A percentile compares a stretch with the other conserved stretches of the same genome.
Conservation (phyloP, 2,113 vertebrate genomes). For the Asarcornis scutulata region DNA sequence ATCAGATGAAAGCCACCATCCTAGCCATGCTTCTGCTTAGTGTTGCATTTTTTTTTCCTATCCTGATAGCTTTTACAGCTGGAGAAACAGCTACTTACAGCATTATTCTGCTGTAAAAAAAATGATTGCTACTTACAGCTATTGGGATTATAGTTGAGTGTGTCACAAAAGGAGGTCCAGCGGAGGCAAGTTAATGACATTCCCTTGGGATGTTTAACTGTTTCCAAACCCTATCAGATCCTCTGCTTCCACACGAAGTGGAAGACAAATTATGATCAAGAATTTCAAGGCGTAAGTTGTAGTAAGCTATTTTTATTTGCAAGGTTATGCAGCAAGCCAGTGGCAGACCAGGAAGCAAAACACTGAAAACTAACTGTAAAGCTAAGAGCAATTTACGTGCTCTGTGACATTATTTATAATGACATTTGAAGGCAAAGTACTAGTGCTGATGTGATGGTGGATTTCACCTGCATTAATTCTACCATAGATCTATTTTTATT, state of each 20-base stretch:
- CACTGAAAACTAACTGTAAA: background rate
- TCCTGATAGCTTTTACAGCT: constrained; percentile 65
- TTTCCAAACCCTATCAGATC: background rate
- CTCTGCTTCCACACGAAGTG: background rate
- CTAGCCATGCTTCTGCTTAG: constrained; percentile 41
- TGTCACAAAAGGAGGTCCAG: background rate
- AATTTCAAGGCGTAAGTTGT: background rate
- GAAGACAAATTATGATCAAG: background rate
- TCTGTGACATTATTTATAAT: background rate
- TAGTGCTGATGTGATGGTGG: background rate
- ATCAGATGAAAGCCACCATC: constrained; percentile 55
- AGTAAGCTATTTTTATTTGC: background rate
- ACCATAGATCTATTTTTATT: background rate
- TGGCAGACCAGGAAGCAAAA: background rate
- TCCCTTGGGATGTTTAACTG: background rate
- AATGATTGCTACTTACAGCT: constrained; percentile 28
- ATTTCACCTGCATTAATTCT: background rate
- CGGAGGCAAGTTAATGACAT: background rate
- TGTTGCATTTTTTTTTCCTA: constrained; percentile 42
- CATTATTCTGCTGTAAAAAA: constrained; percentile 29
- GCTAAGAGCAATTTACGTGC: background rate
- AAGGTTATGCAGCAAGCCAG: background rate
- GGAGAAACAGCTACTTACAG: constrained; percentile 42
- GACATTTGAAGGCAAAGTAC: background rate
- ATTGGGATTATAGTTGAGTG: background rate